Percentiles rank a stretch among this genome's conserved stretches.
Conservation (phyloP, 2,113 vertebrate genomes). For the Bubalus kerabau region DNA sequence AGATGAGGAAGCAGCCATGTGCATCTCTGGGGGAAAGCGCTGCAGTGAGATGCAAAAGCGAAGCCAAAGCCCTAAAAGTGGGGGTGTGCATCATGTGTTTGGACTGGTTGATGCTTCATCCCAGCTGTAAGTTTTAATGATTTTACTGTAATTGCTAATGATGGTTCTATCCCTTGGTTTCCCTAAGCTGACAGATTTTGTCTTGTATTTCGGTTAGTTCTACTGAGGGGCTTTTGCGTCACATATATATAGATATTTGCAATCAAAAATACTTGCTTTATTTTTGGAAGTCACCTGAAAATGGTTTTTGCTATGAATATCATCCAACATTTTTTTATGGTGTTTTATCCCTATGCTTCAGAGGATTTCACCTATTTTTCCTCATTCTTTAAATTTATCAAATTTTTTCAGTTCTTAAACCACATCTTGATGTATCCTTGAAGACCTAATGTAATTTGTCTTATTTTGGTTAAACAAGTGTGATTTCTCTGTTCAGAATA, state of each 20-base stretch:
- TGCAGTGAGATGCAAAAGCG: accelerated
- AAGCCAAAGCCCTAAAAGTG: neutral
- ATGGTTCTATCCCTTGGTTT: neutral
- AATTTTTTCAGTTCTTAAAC: neutral
- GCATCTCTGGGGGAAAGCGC: accelerated
- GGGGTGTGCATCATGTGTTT: neutral
- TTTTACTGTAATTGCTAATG: neutral
- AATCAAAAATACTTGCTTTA: neutral
- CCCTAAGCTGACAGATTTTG: neutral
- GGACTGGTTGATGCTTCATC: neutral
- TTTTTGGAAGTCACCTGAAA: neutral
- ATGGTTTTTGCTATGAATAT: neutral
- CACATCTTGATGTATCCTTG: neutral
- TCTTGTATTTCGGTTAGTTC: neutral
- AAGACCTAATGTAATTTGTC: neutral
- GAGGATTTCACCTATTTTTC: neutral
- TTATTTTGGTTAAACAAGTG: neutral
- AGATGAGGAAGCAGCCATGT: accelerated
- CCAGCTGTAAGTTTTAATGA: neutral
- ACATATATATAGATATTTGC: neutral
- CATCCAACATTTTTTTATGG: neutral
- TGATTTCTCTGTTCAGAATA: neutral
- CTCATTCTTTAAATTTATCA: neutral
- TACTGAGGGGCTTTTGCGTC: neutral
- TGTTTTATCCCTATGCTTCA: neutral